Conservation (phyloP, 2,797 vertebrate species). For the Eulemur albifrons region DNA sequence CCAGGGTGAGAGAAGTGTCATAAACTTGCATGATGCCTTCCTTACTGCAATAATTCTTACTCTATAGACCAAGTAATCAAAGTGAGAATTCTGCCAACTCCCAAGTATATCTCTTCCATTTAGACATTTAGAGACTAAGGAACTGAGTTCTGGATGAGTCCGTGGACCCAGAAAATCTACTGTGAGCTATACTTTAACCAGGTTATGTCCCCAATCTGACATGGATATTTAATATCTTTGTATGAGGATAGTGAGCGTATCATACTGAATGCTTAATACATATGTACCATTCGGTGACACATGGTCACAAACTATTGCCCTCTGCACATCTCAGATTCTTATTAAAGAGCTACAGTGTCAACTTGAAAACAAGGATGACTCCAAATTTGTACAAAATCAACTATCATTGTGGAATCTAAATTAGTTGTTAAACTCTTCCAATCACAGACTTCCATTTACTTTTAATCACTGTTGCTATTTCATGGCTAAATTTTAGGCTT, state of each 20-base stretch:
- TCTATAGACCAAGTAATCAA: neutral
- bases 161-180: neutral
- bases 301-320: neutral
- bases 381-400: neutral
- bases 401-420: neutral
- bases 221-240: neutral
- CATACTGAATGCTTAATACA: neutral
- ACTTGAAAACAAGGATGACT: neutral
- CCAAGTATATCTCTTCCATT: neutral
- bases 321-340: neutral
- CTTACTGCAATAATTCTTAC: neutral
- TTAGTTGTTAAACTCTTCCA: neutral
- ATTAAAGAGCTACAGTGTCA: neutral
- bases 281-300: neutral
- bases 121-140: neutral
- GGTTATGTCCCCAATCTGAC: neutral
- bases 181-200: neutral
- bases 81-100: neutral
- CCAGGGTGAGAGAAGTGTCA: neutral
- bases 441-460: neutral
- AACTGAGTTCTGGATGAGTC: neutral
- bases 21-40: neutral
- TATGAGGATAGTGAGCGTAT: neutral
- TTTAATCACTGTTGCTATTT: neutral
- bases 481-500: neutral